phyloP scores from a whole-genome alignment of 2,888 invertebrate species.

The Atethmia centrago region DNA sequence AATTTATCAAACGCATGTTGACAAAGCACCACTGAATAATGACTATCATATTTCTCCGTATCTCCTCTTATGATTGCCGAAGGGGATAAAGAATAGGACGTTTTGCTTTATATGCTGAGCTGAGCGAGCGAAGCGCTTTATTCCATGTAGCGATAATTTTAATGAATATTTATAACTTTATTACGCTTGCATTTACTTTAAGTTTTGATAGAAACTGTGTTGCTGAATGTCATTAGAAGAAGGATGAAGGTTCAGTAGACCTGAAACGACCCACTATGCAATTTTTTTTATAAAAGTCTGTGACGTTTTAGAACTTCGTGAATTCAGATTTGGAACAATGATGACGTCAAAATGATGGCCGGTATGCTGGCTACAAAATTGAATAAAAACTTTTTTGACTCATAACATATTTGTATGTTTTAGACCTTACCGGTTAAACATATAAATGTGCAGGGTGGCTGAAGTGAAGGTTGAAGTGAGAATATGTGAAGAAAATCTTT shows the following conservation, averaged over 20 bases:
- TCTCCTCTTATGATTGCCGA: conserved; percentile 84
- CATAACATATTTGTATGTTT: neutral
- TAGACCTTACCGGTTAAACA: neutral
- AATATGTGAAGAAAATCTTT: neutral
- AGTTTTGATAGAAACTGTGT: conserved; percentile 69
- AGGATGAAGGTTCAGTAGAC: neutral
- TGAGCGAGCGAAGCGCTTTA: conserved; percentile 72
- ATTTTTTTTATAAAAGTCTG: neutral
- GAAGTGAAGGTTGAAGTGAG: neutral
- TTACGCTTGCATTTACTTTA: conserved; percentile 81
- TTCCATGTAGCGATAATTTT: conserved; percentile 78
- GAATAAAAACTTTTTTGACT: neutral
- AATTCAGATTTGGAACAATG: neutral
- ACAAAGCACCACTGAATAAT: conserved; percentile 85
- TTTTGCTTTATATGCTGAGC: conserved; percentile 76
- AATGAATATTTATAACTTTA: conserved; percentile 87
- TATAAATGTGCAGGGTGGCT: neutral
- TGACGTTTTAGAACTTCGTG: neutral
- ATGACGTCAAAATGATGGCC: neutral
- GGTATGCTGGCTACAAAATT: neutral
- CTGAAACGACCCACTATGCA: neutral
- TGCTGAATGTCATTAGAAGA: conserved; percentile 10
- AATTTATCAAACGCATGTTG: conserved; percentile 85
- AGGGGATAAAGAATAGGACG: conserved; percentile 83
- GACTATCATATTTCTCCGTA: conserved; percentile 86